phyloP scores from a whole-genome alignment of 2,888 invertebrate genomes.

The Epistrophella euchroma region DNA sequence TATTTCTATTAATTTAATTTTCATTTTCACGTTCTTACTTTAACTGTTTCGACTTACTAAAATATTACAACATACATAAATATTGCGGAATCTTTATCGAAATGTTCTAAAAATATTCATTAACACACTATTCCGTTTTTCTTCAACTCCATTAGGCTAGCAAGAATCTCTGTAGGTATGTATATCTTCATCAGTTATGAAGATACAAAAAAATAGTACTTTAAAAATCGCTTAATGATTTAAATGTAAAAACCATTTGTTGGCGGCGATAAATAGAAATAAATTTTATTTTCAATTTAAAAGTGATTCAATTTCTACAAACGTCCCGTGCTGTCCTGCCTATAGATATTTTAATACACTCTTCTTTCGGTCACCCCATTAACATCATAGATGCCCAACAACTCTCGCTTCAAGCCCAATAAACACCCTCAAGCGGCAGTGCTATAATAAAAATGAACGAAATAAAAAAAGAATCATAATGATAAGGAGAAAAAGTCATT shows the following conservation, averaged over 20 bases:
- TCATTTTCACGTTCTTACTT: too few relatives aligned
- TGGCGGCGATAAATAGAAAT: constrained; percentile 16
- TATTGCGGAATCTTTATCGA: neutral
- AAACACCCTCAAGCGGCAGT: constrained; percentile 32
- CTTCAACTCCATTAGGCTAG: constrained; percentile 10
- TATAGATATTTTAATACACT: neutral
- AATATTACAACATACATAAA: neutral
- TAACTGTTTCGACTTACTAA: too few relatives aligned
- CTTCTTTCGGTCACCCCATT: constrained; percentile 25
- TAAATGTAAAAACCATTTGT: neutral
- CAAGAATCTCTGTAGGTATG: too few relatives aligned
- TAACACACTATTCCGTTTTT: neutral
- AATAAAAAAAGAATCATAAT: constrained; percentile 12
- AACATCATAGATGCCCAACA: constrained; percentile 13
- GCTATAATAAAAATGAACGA: constrained; percentile 5
- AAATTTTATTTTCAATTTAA: constrained; percentile 5
- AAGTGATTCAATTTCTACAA: neutral
- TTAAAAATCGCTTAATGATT: neutral
- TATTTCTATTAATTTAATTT: too few relatives aligned
- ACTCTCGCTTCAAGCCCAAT: constrained; percentile 28
- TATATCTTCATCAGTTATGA: neutral
- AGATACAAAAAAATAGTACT: neutral
- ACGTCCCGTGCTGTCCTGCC: neutral
- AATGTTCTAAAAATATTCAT: neutral
- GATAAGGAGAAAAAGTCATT: constrained; percentile 60